Evolutionary conservation across 2,888 invertebrate genomes (phyloP).

Genomic region (Iselma pallidipennis): DNA sequence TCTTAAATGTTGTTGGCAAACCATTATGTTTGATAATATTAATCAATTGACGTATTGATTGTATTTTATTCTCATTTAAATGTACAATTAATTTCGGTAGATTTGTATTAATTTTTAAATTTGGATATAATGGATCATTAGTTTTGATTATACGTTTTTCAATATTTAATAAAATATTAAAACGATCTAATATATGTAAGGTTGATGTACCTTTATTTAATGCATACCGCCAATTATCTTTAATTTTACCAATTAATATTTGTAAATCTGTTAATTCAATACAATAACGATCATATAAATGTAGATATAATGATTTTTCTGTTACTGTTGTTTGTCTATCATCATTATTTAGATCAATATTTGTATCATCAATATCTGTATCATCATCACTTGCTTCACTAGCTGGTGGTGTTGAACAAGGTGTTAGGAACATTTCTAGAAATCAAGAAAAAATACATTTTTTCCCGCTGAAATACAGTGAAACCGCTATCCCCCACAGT

Average conservation of each 20-base stretch:
- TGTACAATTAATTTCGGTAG: conserved; percentile 87
- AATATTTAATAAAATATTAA: conserved; percentile 66
- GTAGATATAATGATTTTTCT: conserved; percentile 67
- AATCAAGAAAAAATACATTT: conserved; percentile 11
- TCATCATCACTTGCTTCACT: conserved; percentile 69
- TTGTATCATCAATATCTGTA: conserved; percentile 33
- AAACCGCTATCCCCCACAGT: too few species aligned
- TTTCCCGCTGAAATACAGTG: too few species aligned
- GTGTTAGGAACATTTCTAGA: conserved; percentile 75
- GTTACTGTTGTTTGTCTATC: conserved; percentile 53
- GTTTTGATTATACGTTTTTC: conserved; percentile 82
- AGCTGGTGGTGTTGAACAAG: conserved; percentile 85
- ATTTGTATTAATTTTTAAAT: conserved; percentile 79
- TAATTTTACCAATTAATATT: conserved; percentile 84
- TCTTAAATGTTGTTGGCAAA: conserved; percentile 56
- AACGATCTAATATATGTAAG: conserved; percentile 74
- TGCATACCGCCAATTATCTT: conserved; percentile 89
- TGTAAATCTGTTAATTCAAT: conserved; percentile 83
- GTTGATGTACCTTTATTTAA: conserved; percentile 82
- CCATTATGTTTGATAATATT: conserved; percentile 53
- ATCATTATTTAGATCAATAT: conserved; percentile 41
- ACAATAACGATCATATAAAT: conserved; percentile 76
- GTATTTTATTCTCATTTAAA: conserved; percentile 88
- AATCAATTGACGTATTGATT: conserved; percentile 64
- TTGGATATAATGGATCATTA: conserved; percentile 84